A percentile compares a stretch with the other conserved stretches of the same genome.
These are phyloP conservation scores for Micropterix aruncella DNA, from an alignment of 2,888 invertebrate species.

Conservation along the genomic window DNA sequence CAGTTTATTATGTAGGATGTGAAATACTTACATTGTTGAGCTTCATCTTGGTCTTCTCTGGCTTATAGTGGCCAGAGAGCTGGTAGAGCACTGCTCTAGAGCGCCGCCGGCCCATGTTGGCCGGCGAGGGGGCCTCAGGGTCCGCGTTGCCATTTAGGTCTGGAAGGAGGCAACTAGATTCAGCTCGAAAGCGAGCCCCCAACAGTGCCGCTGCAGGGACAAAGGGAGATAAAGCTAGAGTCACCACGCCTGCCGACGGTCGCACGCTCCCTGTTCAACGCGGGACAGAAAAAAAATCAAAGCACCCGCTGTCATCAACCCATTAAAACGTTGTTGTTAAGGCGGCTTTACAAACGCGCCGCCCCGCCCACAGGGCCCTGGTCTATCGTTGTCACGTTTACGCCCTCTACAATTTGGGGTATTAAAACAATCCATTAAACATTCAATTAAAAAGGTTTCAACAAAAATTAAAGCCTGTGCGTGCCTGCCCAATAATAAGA, in stretches of 20 bases:
- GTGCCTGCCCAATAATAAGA: too few relatives aligned
- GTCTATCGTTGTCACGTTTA: too few relatives aligned
- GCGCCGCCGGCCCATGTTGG: constrained; percentile 82
- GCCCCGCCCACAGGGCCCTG: too few relatives aligned
- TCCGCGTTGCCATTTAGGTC: constrained; percentile 74
- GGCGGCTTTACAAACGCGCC: too few relatives aligned
- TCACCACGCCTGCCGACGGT: constrained; percentile 43
- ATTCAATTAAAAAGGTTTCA: too few relatives aligned
- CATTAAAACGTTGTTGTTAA: too few relatives aligned
- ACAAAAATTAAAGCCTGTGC: too few relatives aligned
- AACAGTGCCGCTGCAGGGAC: constrained; percentile 62
- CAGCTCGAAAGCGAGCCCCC: constrained; percentile 67
- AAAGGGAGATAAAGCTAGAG: constrained; percentile 46
- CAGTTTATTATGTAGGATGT: constrained; percentile 6
- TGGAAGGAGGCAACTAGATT: constrained; percentile 66
- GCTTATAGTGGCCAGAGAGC: constrained; percentile 92
- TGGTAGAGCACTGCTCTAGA: constrained; percentile 94
- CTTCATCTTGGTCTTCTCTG: constrained; percentile 86
- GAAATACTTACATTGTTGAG: constrained; percentile 76
- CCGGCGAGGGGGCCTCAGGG: constrained; percentile 65
- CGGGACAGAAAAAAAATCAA: neutral
- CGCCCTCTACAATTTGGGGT: too few relatives aligned
- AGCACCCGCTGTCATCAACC: too few relatives aligned
- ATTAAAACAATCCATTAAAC: too few relatives aligned
- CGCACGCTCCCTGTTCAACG: constrained; percentile 22